A percentile compares a stretch with the other conserved stretches of the same genome.
Conservation (phyloP, 2,888 invertebrate species). For the Coremacera marginata region DNA sequence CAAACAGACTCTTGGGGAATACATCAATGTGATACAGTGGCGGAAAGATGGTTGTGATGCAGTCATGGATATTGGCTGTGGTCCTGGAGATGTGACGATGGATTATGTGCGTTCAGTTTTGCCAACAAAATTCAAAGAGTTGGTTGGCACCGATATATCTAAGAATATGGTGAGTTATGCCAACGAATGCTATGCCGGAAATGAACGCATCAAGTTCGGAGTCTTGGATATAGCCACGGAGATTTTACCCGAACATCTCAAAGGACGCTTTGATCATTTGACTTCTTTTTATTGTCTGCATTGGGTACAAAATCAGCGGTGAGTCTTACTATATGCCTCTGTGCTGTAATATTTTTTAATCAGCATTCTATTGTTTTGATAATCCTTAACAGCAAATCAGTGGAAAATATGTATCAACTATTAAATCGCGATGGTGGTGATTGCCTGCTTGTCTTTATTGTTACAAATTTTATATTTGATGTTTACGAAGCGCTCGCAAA, state of each 20-base stretch:
- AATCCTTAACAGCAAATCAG: not conserved
- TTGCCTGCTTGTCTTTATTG: conserved; percentile 48
- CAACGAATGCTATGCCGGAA: conserved; percentile 69
- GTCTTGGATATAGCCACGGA: conserved; percentile 71
- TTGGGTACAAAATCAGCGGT: conserved; percentile 78
- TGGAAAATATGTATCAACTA: conserved; percentile 45
- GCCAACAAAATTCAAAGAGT: conserved; percentile 71
- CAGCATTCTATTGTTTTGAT: no score
- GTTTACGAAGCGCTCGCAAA: conserved; percentile 42
- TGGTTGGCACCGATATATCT: conserved; percentile 79
- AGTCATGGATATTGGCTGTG: conserved; percentile 80
- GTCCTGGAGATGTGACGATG: conserved; percentile 78
- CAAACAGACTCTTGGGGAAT: conserved; percentile 75
- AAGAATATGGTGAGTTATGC: conserved; percentile 79
- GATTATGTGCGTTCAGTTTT: conserved; percentile 76
- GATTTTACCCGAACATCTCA: conserved; percentile 69
- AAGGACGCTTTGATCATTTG: conserved; percentile 74
- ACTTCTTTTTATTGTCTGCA: conserved; percentile 84
- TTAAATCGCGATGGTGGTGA: conserved; percentile 46
- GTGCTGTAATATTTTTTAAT: not conserved
- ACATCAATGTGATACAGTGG: conserved; percentile 75
- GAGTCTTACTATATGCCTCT: not conserved
- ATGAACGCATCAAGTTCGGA: conserved; percentile 66
- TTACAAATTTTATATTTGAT: conserved; percentile 45
- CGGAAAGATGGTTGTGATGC: conserved; percentile 70